Base-by-base conservation (phyloP, 35 echinoderm and acorn worm species). In the Heliocidaris erythrogramma region DNA sequence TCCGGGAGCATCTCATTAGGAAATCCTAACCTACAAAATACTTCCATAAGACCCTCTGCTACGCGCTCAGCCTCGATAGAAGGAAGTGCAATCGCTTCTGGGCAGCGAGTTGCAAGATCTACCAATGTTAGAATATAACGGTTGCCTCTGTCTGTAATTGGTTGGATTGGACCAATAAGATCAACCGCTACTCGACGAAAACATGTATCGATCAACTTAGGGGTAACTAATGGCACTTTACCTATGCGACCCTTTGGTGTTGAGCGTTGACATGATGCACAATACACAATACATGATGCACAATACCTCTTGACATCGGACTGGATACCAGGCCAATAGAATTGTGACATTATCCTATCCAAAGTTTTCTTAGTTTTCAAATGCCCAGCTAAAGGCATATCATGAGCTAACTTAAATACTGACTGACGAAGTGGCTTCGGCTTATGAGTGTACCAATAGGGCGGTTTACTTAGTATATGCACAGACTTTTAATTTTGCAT, bases 71-170 rank as follows among this genome's bases (percentile, higher is more conserved):
- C 84, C n/a, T 96, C 96, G 30, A 96, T 96, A 16, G 14, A 85
- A 9, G 91, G 96, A 2, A 97, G 91, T 7, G 92, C 42, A 7
- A 95, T 32, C 10, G 96, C 96, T 85, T 97, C 96, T 35, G 96
- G 94, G 47, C 88, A 97, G 17, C 96, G 94, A 18, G 96, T 97
- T 10, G 96, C 94, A 32, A 94, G 93, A 61, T 97, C 96, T 29
- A 95, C 96, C 4, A 94, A 3, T 59, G 96, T 97, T 61, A 95
- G 65, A 13, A 97, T 97, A 30, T 95, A 97, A 14, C 92, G 69
- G 69, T 97, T 97, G 5, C 94, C 92, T 30, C 32, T 95, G 31
- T 95, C 94, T 0, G 94, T 95, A 11, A 49, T 90, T 16, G 94
- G 94, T 24, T 95, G 87, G n/a, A 96, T 84, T 8, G 94, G 96